Evolutionary conservation across 2,888 invertebrate genomes (phyloP).

Genomic region (Pherbina coryleti): DNA sequence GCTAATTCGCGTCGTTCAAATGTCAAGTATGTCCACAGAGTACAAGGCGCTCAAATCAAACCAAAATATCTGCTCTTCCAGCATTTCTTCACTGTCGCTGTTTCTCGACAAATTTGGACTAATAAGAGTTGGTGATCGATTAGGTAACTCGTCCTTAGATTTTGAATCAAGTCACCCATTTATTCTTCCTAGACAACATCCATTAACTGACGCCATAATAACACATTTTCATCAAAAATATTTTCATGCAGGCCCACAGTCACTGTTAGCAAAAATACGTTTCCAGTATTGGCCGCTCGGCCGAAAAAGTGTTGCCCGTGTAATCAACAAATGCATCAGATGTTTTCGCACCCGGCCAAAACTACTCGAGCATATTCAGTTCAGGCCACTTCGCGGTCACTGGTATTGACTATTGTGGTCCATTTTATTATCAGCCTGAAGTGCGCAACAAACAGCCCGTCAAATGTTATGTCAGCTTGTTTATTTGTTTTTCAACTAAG

Average conservation of each 20-base stretch:
- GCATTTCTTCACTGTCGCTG: neutral
- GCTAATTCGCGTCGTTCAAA: slow-evolving; percentile 31
- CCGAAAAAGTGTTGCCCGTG: slow-evolving; percentile 17
- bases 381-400: slow-evolving; percentile 24
- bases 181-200: slow-evolving; percentile 35
- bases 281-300: slow-evolving; percentile 38
- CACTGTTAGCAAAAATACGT: slow-evolving; percentile 19
- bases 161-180: slow-evolving; percentile 39
- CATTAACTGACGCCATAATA: slow-evolving; percentile 9
- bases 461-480: slow-evolving; percentile 35
- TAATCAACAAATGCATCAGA: slow-evolving; percentile 30
- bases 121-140: slow-evolving; percentile 35
- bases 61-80: neutral
- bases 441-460: slow-evolving; percentile 32
- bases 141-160: slow-evolving; percentile 32
- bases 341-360: slow-evolving; percentile 30
- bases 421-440: slow-evolving; percentile 33
- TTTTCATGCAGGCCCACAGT: slow-evolving; percentile 27
- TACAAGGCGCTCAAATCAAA: slow-evolving; percentile 14
- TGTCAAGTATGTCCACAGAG: slow-evolving; percentile 5
- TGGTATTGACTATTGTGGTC: slow-evolving; percentile 35
- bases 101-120: slow-evolving; percentile 30
- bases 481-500: slow-evolving; percentile 38
- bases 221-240: slow-evolving; percentile 25
- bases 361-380: slow-evolving; percentile 32